Evolutionary conservation across 1,140 invertebrate genomes (phyloP), one percentile per base, ranked within the genome.

Genomic region (Trinorchestia longiramus): DNA sequence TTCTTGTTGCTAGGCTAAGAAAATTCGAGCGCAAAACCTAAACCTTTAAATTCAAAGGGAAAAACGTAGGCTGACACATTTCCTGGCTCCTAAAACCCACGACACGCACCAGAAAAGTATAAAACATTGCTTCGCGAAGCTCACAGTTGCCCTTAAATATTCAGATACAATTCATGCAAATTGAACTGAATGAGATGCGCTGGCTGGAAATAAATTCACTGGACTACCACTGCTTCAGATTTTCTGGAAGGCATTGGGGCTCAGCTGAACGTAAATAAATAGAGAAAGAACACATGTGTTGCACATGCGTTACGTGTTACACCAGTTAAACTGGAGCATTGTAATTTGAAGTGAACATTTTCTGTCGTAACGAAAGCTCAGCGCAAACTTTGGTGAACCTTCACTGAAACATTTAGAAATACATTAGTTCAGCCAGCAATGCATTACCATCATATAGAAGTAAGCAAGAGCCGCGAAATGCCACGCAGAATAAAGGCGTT

Each of bases 131-230:
- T 77, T 11, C 62, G 11, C 62, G 62, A 15, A 77, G 62, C 62
- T 77, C 28, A 36, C 62, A 77, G 62, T 77, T 77, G 62, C 62
- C 62, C 62, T 77, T 77, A 77, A 77, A 77, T 77, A 77, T 77
- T 77, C 62, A 77, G 62, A 77, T 77, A 77, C 62, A 77, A 77
- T 77, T 77, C 62, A 77, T 77, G 62, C 62, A 77, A 77, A 77
- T 77, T 77, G 62, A 28, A 36, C 62, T 23, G 62, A 77, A 77
- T 77, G 62, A 77, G 62, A 77, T 77, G 62, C 62, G 62, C 62
- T 36, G 62, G 15, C 62, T 77, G 15, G 15, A 77, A 77, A 77
- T 77, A 77, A 77, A 77, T 77, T 11, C 62, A 77, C 62, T 77
- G 62, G 28, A 36, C 62, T 77, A 77, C 62, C 62, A 77, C 62